These are phyloP conservation scores for Conchocele bisecta DNA, from an alignment of 2,888 invertebrate genomes.

Conservation along the genomic window DNA sequence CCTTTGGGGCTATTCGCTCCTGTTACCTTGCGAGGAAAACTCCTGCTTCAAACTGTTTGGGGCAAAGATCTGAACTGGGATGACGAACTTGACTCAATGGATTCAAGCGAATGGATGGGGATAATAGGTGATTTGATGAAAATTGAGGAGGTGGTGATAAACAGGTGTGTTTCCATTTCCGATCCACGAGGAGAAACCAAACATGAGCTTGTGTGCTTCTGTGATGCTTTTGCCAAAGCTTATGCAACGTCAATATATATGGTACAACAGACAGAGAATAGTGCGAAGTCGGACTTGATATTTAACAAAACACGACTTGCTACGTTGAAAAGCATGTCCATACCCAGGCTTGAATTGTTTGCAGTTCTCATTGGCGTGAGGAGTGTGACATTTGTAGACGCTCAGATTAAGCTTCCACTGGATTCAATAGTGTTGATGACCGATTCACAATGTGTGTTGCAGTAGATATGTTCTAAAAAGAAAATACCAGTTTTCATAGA, in stretches of 20 bases:
- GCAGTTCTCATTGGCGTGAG: not conserved
- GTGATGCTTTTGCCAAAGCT: slow-evolving; percentile 1
- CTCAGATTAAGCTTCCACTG: not conserved
- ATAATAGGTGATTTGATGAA: not conserved
- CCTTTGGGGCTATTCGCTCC: not conserved
- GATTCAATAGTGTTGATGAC: not conserved
- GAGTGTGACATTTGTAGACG: not conserved
- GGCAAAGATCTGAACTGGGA: slow-evolving; percentile 17
- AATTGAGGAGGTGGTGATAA: not conserved
- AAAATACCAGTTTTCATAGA: not conserved
- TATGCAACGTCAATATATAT: not conserved
- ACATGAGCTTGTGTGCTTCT: slow-evolving; percentile 23
- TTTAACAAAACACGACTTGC: slow-evolving; percentile 32
- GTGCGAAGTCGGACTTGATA: slow-evolving; percentile 16
- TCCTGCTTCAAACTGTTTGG: slow-evolving; percentile 18
- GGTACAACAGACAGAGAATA: not conserved
- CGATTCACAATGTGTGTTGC: slow-evolving; percentile 10
- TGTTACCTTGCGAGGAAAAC: not conserved
- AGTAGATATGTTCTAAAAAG: not conserved
- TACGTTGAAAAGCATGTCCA: slow-evolving; percentile 13
- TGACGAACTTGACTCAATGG: not conserved
- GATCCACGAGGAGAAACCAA: not conserved
- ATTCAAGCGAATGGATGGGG: not conserved
- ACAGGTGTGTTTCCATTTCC: not conserved
- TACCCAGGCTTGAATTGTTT: slow-evolving; percentile 26